Evolutionary conservation across 2,888 invertebrate species (phyloP).

Genomic region (Embidobia sp.): DNA sequence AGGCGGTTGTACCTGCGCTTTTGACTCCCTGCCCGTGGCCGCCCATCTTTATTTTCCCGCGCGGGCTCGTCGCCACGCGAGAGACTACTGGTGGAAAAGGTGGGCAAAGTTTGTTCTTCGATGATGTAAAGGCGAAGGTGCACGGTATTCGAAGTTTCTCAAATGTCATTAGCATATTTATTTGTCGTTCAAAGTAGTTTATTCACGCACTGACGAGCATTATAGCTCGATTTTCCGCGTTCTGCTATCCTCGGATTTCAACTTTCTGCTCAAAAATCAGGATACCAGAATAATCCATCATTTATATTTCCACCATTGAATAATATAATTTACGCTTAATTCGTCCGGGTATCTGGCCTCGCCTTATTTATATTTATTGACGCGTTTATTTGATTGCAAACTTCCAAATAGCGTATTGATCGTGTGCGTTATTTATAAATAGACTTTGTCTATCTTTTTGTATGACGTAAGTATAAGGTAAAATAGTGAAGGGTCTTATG

Average conservation of each 20-base stretch:
- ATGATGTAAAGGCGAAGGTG: conserved; percentile 74
- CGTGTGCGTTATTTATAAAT: too few species aligned
- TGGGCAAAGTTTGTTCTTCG: conserved; percentile 75
- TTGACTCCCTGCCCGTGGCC: conserved; percentile 36
- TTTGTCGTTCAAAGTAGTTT: conserved; percentile 75
- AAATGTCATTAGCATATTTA: conserved; percentile 79
- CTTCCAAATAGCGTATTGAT: too few species aligned
- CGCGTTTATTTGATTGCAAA: too few species aligned
- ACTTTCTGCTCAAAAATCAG: conserved; percentile 56
- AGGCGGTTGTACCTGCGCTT: conserved; percentile 55
- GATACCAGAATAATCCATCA: conserved; percentile 55
- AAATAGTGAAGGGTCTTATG: too few species aligned
- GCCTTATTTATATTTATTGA: conserved; percentile 5
- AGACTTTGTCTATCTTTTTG: too few species aligned
- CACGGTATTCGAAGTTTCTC: conserved; percentile 77
- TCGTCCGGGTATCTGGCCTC: not conserved
- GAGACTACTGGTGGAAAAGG: conserved; percentile 70
- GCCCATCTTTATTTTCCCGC: conserved; percentile 55
- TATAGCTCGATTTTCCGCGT: conserved; percentile 66
- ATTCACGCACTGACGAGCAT: conserved; percentile 67
- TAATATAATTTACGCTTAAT: conserved; percentile 36
- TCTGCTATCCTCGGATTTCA: conserved; percentile 60
- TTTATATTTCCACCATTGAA: conserved; percentile 45
- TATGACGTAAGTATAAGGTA: too few species aligned
- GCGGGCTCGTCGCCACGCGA: conserved; percentile 45